Percentiles rank a stretch among this genome's conserved stretches.
Conservation (phyloP, 2,113 vertebrate genomes). For the Canis aureus region DNA sequence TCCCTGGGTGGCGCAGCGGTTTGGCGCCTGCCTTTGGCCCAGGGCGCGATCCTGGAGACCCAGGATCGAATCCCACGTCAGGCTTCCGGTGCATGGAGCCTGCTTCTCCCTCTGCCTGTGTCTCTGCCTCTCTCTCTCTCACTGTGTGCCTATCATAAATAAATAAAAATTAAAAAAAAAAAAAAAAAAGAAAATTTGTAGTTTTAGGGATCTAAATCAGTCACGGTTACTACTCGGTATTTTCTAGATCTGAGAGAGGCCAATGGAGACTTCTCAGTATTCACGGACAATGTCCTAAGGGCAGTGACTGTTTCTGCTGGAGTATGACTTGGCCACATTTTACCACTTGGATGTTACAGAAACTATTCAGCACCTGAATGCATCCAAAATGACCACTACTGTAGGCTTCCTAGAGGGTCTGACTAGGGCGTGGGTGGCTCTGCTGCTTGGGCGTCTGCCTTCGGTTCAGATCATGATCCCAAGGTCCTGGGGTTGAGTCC, state of each 20-base stretch:
- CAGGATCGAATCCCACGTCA: no score
- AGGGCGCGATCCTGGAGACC: no score
- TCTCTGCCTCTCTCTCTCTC: no score
- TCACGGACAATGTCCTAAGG: background rate
- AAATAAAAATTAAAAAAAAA: no score
- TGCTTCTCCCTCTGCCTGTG: no score
- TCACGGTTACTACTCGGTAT: fast-evolving
- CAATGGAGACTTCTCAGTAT: background rate
- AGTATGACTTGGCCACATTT: fast-evolving
- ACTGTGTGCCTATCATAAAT: no score
- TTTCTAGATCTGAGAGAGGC: background rate
- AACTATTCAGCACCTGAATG: background rate
- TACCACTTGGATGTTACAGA: background rate
- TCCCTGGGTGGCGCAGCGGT: no score
- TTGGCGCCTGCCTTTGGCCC: no score
- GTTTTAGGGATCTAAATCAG: background rate
- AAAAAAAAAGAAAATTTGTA: background rate
- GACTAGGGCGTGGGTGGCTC: background rate
- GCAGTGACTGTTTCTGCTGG: background rate
- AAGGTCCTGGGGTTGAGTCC: no score
- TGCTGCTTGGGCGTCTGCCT: no score
- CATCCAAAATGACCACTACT: background rate
- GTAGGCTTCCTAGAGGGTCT: background rate
- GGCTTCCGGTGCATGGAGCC: no score
- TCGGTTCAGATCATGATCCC: no score